Base-by-base conservation (phyloP, 2,888 invertebrate species). In the Luffia ferchaultella region DNA sequence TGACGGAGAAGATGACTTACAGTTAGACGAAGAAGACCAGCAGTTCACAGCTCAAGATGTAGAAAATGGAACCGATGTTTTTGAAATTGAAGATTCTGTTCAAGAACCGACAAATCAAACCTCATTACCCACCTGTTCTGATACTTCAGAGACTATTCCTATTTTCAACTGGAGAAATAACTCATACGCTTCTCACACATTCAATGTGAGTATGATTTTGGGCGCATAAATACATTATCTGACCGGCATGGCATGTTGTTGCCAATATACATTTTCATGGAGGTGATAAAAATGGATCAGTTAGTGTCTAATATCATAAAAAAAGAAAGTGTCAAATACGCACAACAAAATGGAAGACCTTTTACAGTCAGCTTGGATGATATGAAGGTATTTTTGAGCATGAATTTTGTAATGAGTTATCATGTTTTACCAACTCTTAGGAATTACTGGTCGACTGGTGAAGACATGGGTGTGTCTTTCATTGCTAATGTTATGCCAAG, bases 321-420 rank as follows among this genome's bases (percentile, higher is more conserved):
- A 50, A 48, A 48, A 30, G 50, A 55, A 50, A 52, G 45, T 52
- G 49, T 56, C 42, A 50, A 43, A 52, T 58, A 58, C 53, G 56
- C 54, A 48, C 49, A 55, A 42, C 58, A 58, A 56, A 56, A 58
- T 51, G 54, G 56, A 48, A 46, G 53, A 49, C 42, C 45, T 41
- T 58, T 56, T 52, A 51, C 55, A 18, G 47, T 52, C 42, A 16
- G 18, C 18, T 47, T 45, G n/a, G 53, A 57, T 47, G 58, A 57
- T 52, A 53, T 56, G 50, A 56, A 52, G 46, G 55, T 56, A 50
- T 58, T 55, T 51, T 45, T 57, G 19, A 56, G 56, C 41, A 55
- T 56, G 56, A 54, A 55, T 52, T 54, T 53, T 43, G 56, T 55
- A 16, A 56, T 57, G 54, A 50, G 55, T 46, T 54, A 54, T 48